phyloP scores from a whole-genome alignment of 2,888 invertebrate species.

The Leucozona laternaria region DNA sequence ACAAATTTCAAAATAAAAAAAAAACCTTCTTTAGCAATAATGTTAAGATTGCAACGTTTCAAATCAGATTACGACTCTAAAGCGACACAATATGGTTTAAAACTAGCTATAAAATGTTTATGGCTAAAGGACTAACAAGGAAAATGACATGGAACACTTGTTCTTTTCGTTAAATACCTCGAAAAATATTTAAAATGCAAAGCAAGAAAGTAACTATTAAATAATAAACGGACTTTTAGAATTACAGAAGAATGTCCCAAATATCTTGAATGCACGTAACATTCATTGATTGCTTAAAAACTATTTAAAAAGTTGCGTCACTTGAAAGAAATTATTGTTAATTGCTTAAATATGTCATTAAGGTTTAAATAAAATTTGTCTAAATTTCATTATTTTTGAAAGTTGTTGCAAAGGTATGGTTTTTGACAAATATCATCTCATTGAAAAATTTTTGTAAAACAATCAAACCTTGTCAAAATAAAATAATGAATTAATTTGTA shows the following conservation, averaged over 20 bases:
- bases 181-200: not conserved
- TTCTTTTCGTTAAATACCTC: not conserved
- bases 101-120: conserved; percentile 9
- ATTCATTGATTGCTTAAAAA: no score
- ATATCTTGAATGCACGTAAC: not conserved
- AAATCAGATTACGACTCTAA: not conserved
- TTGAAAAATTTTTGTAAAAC: no score
- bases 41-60: not conserved
- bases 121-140: not conserved
- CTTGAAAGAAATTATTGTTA: not conserved
- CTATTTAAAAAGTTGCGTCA: not conserved
- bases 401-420: no score
- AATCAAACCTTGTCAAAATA: not conserved
- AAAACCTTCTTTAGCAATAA: not conserved
- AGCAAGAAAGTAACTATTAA: not conserved
- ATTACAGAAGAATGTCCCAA: not conserved
- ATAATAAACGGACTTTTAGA: not conserved
- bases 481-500: no score
- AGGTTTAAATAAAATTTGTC: no score
- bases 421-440: no score
- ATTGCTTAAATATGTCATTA: not conserved
- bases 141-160: conserved; percentile 1
- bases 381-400: no score
- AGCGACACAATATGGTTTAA: not conserved
- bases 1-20: not conserved